phyloP scores from a whole-genome alignment of 2,797 vertebrate species.

The Thaleichthys pacificus region DNA sequence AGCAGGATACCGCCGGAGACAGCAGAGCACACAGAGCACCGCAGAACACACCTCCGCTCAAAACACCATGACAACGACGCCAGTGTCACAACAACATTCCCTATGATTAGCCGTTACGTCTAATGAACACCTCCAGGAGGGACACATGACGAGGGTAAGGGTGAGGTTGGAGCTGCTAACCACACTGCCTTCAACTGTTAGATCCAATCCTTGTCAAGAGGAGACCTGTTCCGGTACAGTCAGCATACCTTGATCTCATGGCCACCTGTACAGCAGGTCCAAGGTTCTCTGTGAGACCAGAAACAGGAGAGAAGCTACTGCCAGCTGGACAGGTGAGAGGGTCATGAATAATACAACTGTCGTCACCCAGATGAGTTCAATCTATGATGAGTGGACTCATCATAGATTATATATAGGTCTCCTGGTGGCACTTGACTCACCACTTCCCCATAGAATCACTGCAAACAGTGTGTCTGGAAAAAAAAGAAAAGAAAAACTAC shows the following conservation, averaged over 20 bases:
- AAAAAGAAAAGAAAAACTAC: too few species aligned
- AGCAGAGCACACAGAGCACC: slow-evolving; percentile 6
- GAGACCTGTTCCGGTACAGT: too few species aligned
- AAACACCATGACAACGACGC: slow-evolving; percentile 34
- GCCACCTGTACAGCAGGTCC: neutral
- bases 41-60: slow-evolving; percentile 31
- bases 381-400: neutral
- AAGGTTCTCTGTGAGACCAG: neutral
- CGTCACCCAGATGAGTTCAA: neutral
- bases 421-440: neutral
- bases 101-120: slow-evolving; percentile 15
- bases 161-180: neutral
- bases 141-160: slow-evolving; percentile 13
- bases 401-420: neutral
- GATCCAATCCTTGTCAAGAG: too few species aligned
- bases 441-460: neutral
- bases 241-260: neutral
- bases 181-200: neutral
- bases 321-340: neutral
- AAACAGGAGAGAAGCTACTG: neutral
- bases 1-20: too few species aligned
- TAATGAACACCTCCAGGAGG: slow-evolving; percentile 18
- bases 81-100: slow-evolving; percentile 8
- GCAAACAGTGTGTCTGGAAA: neutral
- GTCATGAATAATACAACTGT: neutral